phyloP scores from a whole-genome alignment of 2,113 vertebrate genomes.

The Cichladusa arquata region DNA sequence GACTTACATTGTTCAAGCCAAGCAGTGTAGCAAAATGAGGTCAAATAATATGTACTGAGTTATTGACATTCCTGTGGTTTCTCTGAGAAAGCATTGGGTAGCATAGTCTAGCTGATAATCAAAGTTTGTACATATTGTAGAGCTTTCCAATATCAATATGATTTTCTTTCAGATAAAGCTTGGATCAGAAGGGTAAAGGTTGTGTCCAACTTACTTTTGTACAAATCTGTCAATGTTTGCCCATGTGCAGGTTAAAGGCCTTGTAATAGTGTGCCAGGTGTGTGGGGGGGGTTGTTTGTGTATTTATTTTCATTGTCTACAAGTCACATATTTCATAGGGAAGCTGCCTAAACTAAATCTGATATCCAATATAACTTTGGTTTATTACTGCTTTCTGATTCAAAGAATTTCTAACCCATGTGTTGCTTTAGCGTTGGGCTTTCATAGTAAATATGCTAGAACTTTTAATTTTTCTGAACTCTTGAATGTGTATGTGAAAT shows the following conservation, averaged over 20 bases:
- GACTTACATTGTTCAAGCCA: background rate
- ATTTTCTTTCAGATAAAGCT: conserved; percentile 10
- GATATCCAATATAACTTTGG: background rate
- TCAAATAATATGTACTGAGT: background rate
- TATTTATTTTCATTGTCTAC: background rate
- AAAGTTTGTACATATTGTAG: background rate
- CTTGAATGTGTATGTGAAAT: background rate
- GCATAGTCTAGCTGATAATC: background rate
- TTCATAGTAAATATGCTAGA: background rate
- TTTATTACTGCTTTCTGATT: background rate
- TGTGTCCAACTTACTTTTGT: background rate
- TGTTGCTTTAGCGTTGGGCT: background rate
- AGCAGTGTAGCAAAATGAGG: background rate
- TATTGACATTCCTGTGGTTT: conserved; percentile 19
- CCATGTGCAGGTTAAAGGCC: background rate
- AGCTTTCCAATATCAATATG: background rate
- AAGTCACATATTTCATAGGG: background rate
- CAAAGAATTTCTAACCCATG: background rate
- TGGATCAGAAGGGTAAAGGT: background rate
- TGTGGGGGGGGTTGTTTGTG: background rate
- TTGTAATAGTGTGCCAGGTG: background rate
- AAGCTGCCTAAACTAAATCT: background rate
- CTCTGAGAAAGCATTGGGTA: background rate
- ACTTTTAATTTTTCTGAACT: background rate
- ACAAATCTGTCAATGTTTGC: conserved; percentile 34